Percentiles rank a stretch among this genome's conserved stretches.
Evolutionary conservation across 1,140 invertebrate genomes (phyloP).

Genomic region (Semibalanus balanoides): DNA sequence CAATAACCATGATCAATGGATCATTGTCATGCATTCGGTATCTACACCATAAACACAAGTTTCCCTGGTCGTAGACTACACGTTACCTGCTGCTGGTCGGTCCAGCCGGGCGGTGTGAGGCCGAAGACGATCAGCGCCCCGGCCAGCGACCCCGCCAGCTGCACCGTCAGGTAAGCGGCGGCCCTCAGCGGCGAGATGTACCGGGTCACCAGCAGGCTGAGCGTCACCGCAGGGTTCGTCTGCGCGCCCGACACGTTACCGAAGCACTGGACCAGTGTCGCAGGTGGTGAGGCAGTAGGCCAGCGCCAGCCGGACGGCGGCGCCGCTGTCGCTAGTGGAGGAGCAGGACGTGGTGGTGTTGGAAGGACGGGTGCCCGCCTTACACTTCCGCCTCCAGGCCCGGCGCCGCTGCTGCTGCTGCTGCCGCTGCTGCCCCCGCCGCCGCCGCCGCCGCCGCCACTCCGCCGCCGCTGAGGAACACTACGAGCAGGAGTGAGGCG

Average conservation of each 20-base stretch:
- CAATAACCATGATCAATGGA: too few species aligned
- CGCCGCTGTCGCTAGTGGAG: not conserved
- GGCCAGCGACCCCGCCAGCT: conserved; percentile 44
- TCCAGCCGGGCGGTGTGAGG: not conserved
- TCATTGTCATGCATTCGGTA: too few species aligned
- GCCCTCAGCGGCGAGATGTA: conserved; percentile 60
- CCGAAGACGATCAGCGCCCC: not conserved
- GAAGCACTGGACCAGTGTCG: conserved; percentile 40
- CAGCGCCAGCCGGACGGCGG: not conserved
- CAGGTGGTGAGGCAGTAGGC: conserved; percentile 31
- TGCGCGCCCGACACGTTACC: conserved; percentile 53
- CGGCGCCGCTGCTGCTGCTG: too few species aligned
- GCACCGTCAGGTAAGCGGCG: conserved; percentile 56
- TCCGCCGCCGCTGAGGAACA: not conserved
- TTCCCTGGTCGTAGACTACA: too few species aligned
- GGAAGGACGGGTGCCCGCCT: too few species aligned
- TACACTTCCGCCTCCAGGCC: too few species aligned
- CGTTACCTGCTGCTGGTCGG: not conserved
- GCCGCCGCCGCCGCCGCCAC: not conserved
- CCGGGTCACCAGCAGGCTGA: conserved; percentile 59
- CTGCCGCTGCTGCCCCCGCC: not conserved
- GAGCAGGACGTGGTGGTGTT: too few species aligned
- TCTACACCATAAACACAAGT: too few species aligned
- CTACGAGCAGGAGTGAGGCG: conserved; percentile 12
- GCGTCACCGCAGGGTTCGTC: conserved; percentile 72